phyloP scores from a whole-genome alignment of 1,140 invertebrate genomes.

The Platyscapa corneri region DNA sequence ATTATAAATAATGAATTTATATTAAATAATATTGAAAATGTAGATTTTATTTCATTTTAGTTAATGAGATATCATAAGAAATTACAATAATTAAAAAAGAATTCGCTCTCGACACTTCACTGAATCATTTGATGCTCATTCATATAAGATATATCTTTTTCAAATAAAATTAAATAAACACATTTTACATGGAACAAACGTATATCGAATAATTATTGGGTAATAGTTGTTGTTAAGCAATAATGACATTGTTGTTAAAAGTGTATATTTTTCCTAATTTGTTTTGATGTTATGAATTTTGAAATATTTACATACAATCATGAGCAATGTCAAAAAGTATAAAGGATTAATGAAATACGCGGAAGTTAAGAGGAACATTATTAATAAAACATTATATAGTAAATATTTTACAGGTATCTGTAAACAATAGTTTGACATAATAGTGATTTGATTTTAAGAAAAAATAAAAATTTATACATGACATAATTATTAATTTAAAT shows the following conservation, averaged over 20 bases:
- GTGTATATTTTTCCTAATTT: neutral
- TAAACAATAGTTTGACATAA: too few species aligned
- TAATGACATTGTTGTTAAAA: neutral
- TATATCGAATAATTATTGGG: neutral
- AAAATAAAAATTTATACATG: too few species aligned
- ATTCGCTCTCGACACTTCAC: too few species aligned
- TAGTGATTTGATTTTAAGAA: too few species aligned
- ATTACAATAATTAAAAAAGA: too few species aligned
- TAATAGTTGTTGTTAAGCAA: neutral
- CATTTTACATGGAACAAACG: neutral
- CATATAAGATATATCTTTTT: neutral
- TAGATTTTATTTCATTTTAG: too few species aligned
- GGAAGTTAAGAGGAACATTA: neutral
- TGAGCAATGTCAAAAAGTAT: neutral
- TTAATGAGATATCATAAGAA: too few species aligned
- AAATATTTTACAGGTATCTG: neutral
- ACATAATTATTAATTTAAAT: too few species aligned
- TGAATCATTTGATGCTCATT: too few species aligned
- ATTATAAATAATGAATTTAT: too few species aligned
- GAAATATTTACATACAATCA: neutral
- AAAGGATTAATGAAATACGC: neutral
- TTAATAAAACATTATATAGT: neutral
- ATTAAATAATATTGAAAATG: too few species aligned
- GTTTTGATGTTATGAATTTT: slow-evolving; percentile 3
- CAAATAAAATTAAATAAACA: neutral